Evolutionary conservation across 2,888 invertebrate species (phyloP).

Genomic region (Bombylius discolor): DNA sequence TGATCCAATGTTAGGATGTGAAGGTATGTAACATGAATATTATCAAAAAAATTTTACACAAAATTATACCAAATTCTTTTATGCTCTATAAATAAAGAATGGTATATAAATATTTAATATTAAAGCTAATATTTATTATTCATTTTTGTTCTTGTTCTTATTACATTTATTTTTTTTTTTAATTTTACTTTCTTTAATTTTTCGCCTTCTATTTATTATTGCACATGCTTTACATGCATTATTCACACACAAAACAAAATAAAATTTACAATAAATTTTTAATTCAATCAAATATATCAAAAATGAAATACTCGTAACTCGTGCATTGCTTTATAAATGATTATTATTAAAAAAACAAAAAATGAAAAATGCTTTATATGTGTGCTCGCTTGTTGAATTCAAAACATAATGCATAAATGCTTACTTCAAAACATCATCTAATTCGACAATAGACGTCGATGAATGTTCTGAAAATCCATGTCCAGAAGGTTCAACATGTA

Average conservation of each 20-base stretch:
- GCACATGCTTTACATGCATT: slow-evolving; percentile 6
- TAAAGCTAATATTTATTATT: background rate
- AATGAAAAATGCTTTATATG: background rate
- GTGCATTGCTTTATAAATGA: too few species aligned
- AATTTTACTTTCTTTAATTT: background rate
- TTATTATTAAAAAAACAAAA: slow-evolving; percentile 9
- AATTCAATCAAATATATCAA: too few species aligned
- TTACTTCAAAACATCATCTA: background rate
- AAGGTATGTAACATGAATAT: slow-evolving; percentile 42
- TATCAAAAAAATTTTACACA: background rate
- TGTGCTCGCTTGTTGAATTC: background rate
- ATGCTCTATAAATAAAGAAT: background rate
- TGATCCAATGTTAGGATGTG: slow-evolving; percentile 60
- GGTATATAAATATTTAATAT: slow-evolving; percentile 1
- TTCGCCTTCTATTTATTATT: background rate
- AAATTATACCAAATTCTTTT: background rate
- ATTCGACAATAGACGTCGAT: slow-evolving; percentile 49
- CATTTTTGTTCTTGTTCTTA: background rate
- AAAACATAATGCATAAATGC: background rate
- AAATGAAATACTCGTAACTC: too few species aligned
- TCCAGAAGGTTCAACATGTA: slow-evolving; percentile 54
- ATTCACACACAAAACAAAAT: background rate
- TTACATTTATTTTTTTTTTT: background rate
- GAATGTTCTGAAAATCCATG: slow-evolving; percentile 58
- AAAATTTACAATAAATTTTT: slow-evolving; percentile 2